Percentiles rank a stretch among this genome's conserved stretches.
phyloP scores from a whole-genome alignment of 2,797 vertebrate genomes.

The Hirundo rustica region DNA sequence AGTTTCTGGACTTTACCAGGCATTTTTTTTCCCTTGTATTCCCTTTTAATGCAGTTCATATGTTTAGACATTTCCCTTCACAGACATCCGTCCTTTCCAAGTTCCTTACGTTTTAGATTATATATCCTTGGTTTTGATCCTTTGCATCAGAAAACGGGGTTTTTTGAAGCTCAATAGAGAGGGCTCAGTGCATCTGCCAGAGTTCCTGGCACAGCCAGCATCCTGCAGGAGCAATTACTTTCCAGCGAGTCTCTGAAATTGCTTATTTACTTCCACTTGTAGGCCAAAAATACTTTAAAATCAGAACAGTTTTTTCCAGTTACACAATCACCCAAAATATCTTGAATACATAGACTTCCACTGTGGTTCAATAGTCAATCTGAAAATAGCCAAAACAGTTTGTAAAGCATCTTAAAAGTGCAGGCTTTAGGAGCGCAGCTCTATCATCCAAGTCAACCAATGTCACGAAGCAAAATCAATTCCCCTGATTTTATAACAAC shows the following conservation, averaged over 20 bases:
- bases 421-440: not conserved
- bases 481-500: not conserved
- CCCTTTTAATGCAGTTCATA: not conserved
- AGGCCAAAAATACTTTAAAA: slow-evolving; percentile 63
- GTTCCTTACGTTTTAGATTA: slow-evolving; percentile 17
- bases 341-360: slow-evolving; percentile 33
- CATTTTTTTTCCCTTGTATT: not conserved
- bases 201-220: slow-evolving; percentile 7
- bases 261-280: slow-evolving; percentile 62
- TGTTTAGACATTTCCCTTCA: not conserved
- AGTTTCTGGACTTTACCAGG: not conserved
- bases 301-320: slow-evolving; percentile 65
- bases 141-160: not conserved
- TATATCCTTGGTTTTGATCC: not conserved
- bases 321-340: slow-evolving; percentile 64
- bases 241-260: slow-evolving; percentile 48
- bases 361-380: not conserved
- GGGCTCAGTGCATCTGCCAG: slow-evolving; percentile 42
- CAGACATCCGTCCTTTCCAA: not conserved
- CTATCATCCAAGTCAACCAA: not conserved
- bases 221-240: slow-evolving; percentile 62
- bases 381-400: slow-evolving; percentile 20
- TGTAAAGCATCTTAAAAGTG: not conserved
- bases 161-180: not conserved
- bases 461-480: not conserved